Conservation (phyloP, 2,113 vertebrate species). For the Hiodon alosoides region DNA sequence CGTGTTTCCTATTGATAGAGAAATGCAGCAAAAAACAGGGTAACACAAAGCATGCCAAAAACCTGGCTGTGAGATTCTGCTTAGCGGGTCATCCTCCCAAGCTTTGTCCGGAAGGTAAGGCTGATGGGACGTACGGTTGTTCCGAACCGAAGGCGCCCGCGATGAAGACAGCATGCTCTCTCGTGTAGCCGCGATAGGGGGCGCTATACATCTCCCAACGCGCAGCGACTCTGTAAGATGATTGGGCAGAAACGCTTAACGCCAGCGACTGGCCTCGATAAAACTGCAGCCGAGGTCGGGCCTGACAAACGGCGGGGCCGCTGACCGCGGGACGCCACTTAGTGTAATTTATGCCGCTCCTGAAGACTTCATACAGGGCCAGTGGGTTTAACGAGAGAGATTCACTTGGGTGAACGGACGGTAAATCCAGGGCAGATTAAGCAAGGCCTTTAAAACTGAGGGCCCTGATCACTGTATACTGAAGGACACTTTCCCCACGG, state of each 20-base stretch:
- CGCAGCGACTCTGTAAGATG: slow-evolving; percentile 19
- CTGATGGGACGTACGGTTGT: no score
- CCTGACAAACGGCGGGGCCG: slow-evolving; percentile 6
- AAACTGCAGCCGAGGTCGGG: slow-evolving; percentile 13
- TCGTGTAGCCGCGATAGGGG: neutral
- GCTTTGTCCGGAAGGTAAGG: no score
- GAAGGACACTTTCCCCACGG: neutral
- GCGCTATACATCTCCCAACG: neutral
- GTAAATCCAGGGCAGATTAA: slow-evolving; percentile 26
- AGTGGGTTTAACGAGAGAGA: slow-evolving; percentile 22
- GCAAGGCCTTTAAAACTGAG: neutral
- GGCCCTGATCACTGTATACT: neutral
- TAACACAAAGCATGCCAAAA: no score
- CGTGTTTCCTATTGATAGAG: no score
- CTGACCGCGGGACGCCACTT: neutral
- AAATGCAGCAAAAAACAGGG: no score
- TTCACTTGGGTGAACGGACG: neutral
- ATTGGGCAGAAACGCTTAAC: slow-evolving; percentile 14
- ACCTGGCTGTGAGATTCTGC: no score
- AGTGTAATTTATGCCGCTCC: slow-evolving; percentile 20
- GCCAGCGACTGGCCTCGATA: slow-evolving; percentile 22
- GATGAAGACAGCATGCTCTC: neutral
- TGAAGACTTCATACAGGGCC: slow-evolving; percentile 28
- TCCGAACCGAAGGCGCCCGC: no score
- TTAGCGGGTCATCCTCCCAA: no score